phyloP scores from a whole-genome alignment of 2,113 vertebrate species.

The Aphelocoma coerulescens region DNA sequence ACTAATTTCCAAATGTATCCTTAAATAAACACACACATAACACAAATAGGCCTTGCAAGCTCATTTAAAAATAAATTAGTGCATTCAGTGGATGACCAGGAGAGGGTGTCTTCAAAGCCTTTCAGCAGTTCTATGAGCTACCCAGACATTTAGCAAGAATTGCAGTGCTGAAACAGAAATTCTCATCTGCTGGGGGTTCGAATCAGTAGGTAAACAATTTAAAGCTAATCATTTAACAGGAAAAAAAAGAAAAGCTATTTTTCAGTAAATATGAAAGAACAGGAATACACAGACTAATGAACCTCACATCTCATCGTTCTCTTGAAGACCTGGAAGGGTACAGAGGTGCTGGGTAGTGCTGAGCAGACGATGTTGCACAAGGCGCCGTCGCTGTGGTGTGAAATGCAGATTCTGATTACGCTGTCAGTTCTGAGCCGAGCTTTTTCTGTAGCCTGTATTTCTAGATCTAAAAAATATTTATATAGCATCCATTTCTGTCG shows the following conservation, averaged over 20 bases:
- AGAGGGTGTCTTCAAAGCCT: slow-evolving; percentile 23
- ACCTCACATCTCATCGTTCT: not conserved
- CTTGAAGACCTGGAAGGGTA: not conserved
- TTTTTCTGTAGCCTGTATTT: not conserved
- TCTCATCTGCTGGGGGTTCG: not conserved
- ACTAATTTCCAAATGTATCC: not conserved
- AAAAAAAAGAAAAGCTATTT: not conserved
- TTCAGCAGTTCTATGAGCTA: not conserved
- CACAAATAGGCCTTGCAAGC: not conserved
- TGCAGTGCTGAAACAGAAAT: not conserved
- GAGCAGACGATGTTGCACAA: not conserved
- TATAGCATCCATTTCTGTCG: not conserved
- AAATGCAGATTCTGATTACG: not conserved
- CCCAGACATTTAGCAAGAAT: not conserved
- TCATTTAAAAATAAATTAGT: not conserved
- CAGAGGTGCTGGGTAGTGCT: not conserved
- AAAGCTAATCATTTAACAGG: not conserved
- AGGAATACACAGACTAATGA: not conserved
- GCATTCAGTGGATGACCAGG: slow-evolving; percentile 19
- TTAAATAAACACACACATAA: not conserved
- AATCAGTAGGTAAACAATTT: not conserved
- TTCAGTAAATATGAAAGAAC: not conserved
- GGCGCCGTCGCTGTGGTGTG: not conserved
- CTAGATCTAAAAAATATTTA: slow-evolving; percentile 25
- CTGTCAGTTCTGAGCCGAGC: not conserved